Evolutionary conservation across 2,888 invertebrate genomes (phyloP).

Genomic region (Andrena bucephala): DNA sequence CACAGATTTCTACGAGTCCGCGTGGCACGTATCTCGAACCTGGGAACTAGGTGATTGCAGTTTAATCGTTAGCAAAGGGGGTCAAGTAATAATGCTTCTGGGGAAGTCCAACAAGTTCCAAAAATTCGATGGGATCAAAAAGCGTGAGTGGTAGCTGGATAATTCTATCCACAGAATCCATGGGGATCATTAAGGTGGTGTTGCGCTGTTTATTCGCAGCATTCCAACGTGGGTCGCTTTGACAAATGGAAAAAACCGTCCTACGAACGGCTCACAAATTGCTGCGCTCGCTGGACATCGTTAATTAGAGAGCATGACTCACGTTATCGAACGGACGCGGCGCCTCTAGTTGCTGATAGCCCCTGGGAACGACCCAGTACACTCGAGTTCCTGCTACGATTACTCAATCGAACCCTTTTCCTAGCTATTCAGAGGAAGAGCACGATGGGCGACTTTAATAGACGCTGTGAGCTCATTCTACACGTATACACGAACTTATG

Average conservation of each 20-base stretch:
- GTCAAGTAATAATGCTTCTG: slow-evolving; percentile 13
- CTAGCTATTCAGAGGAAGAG: not conserved
- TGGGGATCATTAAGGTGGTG: slow-evolving; percentile 23
- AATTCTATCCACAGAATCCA: slow-evolving; percentile 19
- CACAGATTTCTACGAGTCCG: too few relatives aligned
- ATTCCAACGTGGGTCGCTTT: slow-evolving; percentile 30
- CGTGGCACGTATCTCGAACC: too few relatives aligned
- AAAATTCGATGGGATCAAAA: not conserved
- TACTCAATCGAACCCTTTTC: slow-evolving; percentile 48
- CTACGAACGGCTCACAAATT: slow-evolving; percentile 65
- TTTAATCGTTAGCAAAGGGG: too few relatives aligned
- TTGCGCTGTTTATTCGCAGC: slow-evolving; percentile 28
- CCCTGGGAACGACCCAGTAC: slow-evolving; percentile 38
- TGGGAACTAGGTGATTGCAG: too few relatives aligned
- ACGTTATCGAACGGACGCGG: slow-evolving; percentile 57
- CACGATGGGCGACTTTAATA: slow-evolving; percentile 25
- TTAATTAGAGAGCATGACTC: slow-evolving; percentile 72
- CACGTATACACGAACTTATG: too few relatives aligned
- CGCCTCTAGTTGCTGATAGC: slow-evolving; percentile 49
- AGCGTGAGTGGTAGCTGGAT: not conserved
- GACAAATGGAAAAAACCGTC: slow-evolving; percentile 61
- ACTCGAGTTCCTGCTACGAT: slow-evolving; percentile 36
- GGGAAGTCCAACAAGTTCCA: not conserved
- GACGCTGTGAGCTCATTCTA: not conserved
- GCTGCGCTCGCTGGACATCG: slow-evolving; percentile 61